Percentiles rank a stretch among this genome's conserved stretches.
phyloP scores from a whole-genome alignment of 2,113 vertebrate species.

The Tupaia tana region DNA sequence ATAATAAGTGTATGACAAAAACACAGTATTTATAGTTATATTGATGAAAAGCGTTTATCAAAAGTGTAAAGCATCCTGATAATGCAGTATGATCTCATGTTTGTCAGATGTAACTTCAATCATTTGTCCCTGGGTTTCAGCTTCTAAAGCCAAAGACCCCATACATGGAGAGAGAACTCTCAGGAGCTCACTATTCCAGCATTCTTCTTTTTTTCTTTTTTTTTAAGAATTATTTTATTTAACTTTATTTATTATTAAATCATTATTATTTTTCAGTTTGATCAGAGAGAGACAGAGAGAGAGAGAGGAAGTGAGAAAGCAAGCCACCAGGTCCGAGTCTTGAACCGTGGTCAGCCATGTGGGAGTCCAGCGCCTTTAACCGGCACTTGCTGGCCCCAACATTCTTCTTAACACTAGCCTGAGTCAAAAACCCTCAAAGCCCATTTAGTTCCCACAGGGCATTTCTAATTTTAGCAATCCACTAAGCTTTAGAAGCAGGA shows the following conservation, averaged over 20 bases:
- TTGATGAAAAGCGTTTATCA: slow-evolving; percentile 54
- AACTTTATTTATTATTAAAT: too few species aligned
- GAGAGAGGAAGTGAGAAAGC: too few species aligned
- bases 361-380: too few species aligned
- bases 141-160: background rate
- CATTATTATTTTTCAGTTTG: too few species aligned
- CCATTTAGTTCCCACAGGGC: background rate
- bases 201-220: too few species aligned
- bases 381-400: too few species aligned
- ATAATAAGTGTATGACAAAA: slow-evolving; percentile 52
- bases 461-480: background rate
- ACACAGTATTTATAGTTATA: slow-evolving; percentile 26
- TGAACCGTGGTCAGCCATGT: too few species aligned
- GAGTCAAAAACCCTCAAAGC: background rate
- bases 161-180: background rate
- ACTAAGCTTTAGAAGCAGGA: background rate
- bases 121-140: background rate
- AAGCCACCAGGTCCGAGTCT: too few species aligned
- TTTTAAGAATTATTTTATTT: too few species aligned
- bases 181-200: background rate
- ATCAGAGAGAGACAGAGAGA: too few species aligned
- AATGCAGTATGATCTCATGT: background rate
- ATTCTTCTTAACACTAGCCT: background rate
- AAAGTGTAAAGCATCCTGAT: slow-evolving; percentile 35
- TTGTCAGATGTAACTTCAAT: background rate